Evolutionary conservation across 1,140 invertebrate genomes (phyloP).

Genomic region (Trichonephila inaurata): DNA sequence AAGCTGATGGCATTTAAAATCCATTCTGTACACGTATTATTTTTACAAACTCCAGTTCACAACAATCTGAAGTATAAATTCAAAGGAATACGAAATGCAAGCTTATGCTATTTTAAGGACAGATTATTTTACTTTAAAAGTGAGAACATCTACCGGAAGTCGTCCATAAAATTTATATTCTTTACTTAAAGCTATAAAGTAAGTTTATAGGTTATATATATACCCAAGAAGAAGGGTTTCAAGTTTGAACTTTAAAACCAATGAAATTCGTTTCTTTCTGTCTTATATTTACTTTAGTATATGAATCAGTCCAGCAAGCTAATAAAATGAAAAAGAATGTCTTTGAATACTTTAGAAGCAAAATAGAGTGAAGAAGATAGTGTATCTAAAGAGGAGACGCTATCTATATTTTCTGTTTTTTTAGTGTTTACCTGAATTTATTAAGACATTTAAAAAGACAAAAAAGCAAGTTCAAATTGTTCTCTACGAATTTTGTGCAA

Average conservation of each 20-base stretch:
- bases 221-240: background rate
- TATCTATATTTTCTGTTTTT: background rate
- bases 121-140: background rate
- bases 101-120: background rate
- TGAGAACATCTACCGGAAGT: background rate
- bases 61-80: background rate
- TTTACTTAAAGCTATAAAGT: background rate
- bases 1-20: no score
- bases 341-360: background rate
- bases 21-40: no score
- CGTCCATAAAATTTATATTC: background rate
- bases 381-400: background rate
- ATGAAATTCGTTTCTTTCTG: background rate
- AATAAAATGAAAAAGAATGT: background rate
- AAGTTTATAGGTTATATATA: background rate
- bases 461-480: no score
- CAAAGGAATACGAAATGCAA: background rate
- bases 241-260: background rate
- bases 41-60: background rate
- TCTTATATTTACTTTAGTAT: no score
- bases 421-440: background rate
- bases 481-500: no score
- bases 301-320: background rate
- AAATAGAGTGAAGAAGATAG: background rate
- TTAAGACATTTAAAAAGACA: no score